Base-by-base conservation (phyloP, 2,888 invertebrate genomes). In the Tinea trinotella region DNA sequence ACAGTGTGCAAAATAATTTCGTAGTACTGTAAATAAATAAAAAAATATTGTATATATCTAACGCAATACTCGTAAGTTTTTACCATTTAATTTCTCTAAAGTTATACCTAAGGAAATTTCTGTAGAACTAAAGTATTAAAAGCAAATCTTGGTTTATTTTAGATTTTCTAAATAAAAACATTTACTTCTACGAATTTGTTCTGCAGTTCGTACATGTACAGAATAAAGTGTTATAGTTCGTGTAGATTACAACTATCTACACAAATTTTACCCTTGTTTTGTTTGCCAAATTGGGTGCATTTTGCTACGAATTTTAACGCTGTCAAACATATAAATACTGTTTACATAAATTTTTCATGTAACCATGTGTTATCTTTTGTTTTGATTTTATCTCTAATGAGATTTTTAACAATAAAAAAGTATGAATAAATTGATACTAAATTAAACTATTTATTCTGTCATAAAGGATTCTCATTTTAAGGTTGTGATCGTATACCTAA, bases 251-350 rank as follows among this genome's bases (percentile, higher is more conserved):
- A 84, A 74, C 70, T 76, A 77, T 79, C 72, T 71, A 74, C 74
- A 74, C 77, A 80, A 80, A 83, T 81, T 81, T 77, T 77, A 73
- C 76, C 78, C 77, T 70, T 74, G 74, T 74, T 72, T 71, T 75
- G 78, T 79, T 70, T 76, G 65, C 68, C 67, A 79, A 83, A 83
- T 82, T 81, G 80, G 81, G 71, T 76, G 75, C 77, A 79, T 75
- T 82, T 80, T 70, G 68, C 74, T 67, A 72, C 70, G 67, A 78
- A 73, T 81, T 82, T 74, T 71, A 74, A 79, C 75, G 12, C 44
- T 50, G 2, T 46, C 46, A 36, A 36, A n/a, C n/a, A 17, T 40
- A 30, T 30, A 30, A 13, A 40, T 6, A 12, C 13, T 7, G 15
- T 40, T 40, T 40, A 12, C 40, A 12, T 40, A 40, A 15, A 15